These are phyloP conservation scores for Ramphastos sulfuratus DNA, from an alignment of 2,113 vertebrate genomes.

Conservation along the genomic window DNA sequence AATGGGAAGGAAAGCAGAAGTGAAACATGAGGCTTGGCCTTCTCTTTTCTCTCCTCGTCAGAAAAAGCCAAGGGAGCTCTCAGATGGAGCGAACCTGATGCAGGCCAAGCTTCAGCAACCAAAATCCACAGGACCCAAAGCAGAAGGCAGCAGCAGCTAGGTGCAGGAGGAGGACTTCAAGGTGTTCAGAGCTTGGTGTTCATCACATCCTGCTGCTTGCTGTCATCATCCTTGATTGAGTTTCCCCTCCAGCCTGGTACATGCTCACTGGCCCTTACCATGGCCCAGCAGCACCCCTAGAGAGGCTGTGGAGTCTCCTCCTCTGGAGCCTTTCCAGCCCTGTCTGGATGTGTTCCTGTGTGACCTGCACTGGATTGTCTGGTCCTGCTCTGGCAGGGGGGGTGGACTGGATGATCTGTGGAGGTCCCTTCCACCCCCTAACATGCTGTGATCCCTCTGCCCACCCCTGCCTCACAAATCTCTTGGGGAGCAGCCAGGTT, in stretches of 20 bases:
- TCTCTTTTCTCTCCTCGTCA: neutral
- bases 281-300: too few species aligned
- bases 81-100: neutral
- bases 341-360: too few species aligned
- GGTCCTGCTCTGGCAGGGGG: too few species aligned
- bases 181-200: neutral
- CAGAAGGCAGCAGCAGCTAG: neutral
- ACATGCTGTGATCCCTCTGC: neutral
- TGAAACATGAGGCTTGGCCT: neutral
- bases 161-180: neutral
- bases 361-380: too few species aligned
- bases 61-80: neutral
- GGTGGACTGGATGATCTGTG: too few species aligned
- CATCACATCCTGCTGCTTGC: neutral
- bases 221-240: fast-evolving
- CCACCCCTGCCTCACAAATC: neutral
- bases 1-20: neutral
- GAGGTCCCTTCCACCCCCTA: too few species aligned
- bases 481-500: neutral
- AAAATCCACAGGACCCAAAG: fast-evolving
- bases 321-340: too few species aligned
- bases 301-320: too few species aligned
- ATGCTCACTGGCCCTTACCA: fast-evolving
- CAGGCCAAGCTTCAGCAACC: neutral
- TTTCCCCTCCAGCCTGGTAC: neutral